A percentile compares a stretch with the other conserved stretches of the same genome.
Evolutionary conservation across 2,113 vertebrate genomes (phyloP).

Genomic region (Anarrhichthys ocellatus): DNA sequence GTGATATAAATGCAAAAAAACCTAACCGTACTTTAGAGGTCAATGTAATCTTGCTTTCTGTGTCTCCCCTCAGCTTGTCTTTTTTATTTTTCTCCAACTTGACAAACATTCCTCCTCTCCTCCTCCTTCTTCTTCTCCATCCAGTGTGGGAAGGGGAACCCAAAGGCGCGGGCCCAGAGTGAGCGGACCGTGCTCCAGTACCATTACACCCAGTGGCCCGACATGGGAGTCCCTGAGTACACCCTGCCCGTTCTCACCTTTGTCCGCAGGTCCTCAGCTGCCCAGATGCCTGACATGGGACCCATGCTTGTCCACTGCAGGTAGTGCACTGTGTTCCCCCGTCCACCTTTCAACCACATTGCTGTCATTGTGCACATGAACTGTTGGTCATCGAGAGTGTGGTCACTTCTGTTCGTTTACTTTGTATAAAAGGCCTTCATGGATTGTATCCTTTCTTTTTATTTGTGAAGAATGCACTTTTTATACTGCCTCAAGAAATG

Average conservation of each 20-base stretch:
- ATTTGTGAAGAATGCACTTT: neutral
- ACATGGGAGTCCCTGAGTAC: conserved; percentile 96
- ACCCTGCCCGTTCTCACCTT: conserved; percentile 94
- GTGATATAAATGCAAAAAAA: neutral
- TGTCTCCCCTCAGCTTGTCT: neutral
- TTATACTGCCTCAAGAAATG: neutral
- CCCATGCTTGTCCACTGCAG: conserved; percentile 95
- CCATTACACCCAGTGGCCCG: conserved; percentile 97
- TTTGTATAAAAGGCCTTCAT: neutral
- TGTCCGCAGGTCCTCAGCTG: conserved; percentile 90
- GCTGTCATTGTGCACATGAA: neutral
- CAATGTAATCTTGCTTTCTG: neutral
- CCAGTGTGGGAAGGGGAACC: conserved; percentile 89
- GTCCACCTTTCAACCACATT: neutral
- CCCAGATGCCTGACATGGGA: conserved; percentile 87
- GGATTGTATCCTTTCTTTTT: neutral
- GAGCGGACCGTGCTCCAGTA: conserved; percentile 92
- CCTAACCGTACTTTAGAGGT: neutral
- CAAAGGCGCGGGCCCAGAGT: conserved; percentile 87
- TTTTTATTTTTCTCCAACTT: neutral
- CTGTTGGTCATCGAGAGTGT: neutral
- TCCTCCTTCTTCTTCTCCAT: neutral
- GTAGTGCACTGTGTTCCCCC: conserved; percentile 67
- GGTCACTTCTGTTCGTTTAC: neutral
- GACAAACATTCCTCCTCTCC: neutral